phyloP scores from a whole-genome alignment of 2,113 vertebrate species.

The Hemiscyllium ocellatum region DNA sequence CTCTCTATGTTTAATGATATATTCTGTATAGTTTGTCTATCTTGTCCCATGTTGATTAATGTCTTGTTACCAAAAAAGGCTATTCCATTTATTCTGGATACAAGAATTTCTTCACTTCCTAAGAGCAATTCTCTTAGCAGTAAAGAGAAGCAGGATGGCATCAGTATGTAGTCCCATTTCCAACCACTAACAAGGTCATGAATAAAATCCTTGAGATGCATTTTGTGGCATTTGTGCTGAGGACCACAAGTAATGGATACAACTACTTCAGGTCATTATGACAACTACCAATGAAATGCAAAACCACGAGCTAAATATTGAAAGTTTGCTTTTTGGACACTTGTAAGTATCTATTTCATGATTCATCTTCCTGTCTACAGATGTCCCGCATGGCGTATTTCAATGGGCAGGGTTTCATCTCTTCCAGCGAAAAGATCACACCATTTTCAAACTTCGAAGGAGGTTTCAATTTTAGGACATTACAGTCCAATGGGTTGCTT shows the following conservation, averaged over 20 bases:
- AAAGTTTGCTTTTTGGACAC: not conserved
- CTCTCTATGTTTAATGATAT: not conserved
- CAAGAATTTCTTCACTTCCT: not conserved
- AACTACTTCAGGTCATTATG: not conserved
- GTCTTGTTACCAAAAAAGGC: not conserved
- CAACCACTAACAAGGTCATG: not conserved
- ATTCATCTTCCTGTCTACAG: constrained; percentile 54
- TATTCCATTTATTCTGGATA: not conserved
- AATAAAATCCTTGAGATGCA: not conserved
- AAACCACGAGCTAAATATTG: too few species aligned
- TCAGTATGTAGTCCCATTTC: not conserved
- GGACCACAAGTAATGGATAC: not conserved
- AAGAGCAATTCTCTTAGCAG: not conserved
- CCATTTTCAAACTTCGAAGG: constrained; percentile 80
- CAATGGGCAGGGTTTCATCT: constrained; percentile 79
- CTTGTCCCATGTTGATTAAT: not conserved
- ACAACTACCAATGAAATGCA: not conserved
- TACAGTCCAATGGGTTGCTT: constrained; percentile 76
- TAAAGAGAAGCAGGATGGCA: not conserved
- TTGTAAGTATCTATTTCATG: not conserved
- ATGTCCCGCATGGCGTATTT: constrained; percentile 89
- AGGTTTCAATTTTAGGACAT: constrained; percentile 83
- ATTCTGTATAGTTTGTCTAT: not conserved
- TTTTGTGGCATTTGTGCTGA: not conserved
- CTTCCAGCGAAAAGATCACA: constrained; percentile 75